Conservation (phyloP, 2,113 vertebrate species). For the Solenodon paradoxus region DNA sequence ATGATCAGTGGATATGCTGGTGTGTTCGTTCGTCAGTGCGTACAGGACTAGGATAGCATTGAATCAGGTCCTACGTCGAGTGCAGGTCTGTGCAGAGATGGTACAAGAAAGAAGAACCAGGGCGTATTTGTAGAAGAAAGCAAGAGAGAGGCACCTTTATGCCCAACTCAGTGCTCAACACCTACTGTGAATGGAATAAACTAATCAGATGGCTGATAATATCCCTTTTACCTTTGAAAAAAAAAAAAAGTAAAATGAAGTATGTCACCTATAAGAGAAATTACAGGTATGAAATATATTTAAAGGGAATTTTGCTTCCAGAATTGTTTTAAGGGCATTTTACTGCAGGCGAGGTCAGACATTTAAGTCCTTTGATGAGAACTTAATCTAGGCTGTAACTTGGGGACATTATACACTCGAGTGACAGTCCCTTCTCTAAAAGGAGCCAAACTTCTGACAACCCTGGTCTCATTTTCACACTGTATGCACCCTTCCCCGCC, state of each 20-base stretch:
- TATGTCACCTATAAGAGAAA: neutral
- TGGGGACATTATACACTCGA: neutral
- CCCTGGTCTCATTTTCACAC: neutral
- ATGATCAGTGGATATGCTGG: neutral
- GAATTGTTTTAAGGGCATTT: slow-evolving; percentile 33
- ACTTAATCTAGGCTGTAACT: neutral
- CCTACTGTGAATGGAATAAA: neutral
- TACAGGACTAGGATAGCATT: neutral
- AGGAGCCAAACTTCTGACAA: neutral
- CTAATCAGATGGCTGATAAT: neutral
- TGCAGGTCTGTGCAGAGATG: neutral
- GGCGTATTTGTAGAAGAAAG: neutral
- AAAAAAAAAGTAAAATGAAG: neutral
- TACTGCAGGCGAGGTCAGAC: neutral
- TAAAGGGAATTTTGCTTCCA: neutral
- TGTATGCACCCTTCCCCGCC: neutral
- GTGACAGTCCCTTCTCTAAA: neutral
- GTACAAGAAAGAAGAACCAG: neutral
- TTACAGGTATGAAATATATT: neutral
- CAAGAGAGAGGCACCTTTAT: neutral
- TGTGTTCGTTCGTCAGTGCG: neutral
- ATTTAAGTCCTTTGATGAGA: neutral
- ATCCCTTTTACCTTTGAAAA: neutral
- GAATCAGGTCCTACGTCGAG: neutral
- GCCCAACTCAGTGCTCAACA: neutral